Percentiles rank a stretch among this genome's conserved stretches.
phyloP scores from a whole-genome alignment of 2,797 vertebrate genomes.

The Eulemur mongoz region DNA sequence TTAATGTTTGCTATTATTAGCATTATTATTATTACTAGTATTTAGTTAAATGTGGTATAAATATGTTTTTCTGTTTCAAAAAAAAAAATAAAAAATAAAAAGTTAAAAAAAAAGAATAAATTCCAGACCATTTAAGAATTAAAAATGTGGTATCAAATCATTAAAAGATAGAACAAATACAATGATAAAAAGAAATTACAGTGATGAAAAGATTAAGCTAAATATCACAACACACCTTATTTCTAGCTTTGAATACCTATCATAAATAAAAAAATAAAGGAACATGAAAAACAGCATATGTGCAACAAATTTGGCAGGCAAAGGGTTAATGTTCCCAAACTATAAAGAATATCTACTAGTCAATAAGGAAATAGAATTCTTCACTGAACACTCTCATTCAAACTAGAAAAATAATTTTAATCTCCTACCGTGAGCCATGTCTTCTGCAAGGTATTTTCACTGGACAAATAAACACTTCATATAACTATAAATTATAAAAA shows the following conservation, averaged over 20 bases:
- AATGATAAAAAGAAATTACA: not conserved
- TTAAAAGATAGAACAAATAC: not conserved
- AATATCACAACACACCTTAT: not conserved
- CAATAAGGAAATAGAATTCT: not conserved
- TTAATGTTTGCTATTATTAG: too few relatives aligned
- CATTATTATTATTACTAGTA: too few relatives aligned
- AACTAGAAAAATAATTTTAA: slow-evolving; percentile 7
- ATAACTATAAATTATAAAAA: not conserved
- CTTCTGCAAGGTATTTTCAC: not conserved
- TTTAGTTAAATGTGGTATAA: too few relatives aligned
- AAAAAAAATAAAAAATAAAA: too few relatives aligned
- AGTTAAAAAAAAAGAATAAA: too few relatives aligned
- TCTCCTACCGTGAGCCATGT: not conserved
- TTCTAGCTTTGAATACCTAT: not conserved
- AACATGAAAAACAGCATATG: not conserved
- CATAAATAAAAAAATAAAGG: not conserved
- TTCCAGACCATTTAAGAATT: not conserved
- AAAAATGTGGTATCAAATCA: not conserved
- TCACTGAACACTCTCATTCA: not conserved
- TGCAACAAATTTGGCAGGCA: not conserved
- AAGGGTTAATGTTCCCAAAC: not conserved
- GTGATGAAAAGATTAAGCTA: not conserved
- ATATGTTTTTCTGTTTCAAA: too few relatives aligned
- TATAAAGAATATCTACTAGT: not conserved
- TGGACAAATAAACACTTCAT: not conserved